Evolutionary conservation across 2,888 invertebrate genomes (phyloP), one percentile per base, ranked within the genome.

Genomic region (Euplexia lucipara): DNA sequence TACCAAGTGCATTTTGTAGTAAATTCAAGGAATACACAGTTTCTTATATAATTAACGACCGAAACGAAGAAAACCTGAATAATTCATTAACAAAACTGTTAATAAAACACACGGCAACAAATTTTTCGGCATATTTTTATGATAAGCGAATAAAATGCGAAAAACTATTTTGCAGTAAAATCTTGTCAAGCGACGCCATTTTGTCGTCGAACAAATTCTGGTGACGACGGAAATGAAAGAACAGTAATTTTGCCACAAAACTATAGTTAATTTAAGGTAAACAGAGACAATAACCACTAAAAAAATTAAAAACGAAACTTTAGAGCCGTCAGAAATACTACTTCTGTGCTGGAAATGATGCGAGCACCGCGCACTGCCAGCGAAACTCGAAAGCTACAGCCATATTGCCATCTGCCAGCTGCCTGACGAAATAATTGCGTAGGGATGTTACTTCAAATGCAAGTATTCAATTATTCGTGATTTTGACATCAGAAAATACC

Each of bases 141-240:
- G 85, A 82, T 83, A 90, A 85, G 83, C 75, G 81, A 83, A 87
- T 87, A 87, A 90, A 92, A 90, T 87, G 83, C 84, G 88, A 91
- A 92, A 93, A 92, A 91, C 90, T 87, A 90, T 89, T 93, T 94
- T 92, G 92, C 91, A 88, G 90, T 88, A 93, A 95, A 93, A 93
- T 91, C 94, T 94, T 91, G 94, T 91, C 91, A 93, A 92, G 94
- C 91, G 95, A 95, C 95, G 95, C 95, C 95, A 95, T 95, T 95
- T 95, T 95, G 95, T 95, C 93, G 94, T 93, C 92, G 92, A 93
- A 86, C 91, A 93, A 94, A 91, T 93, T 90, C 90, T 95, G 95
- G 91, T 95, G 95, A 95, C 95, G 95, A 94, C 88, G 91, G 89
- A 93, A 89, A 91, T 88, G 86, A 93, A 93, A 93, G 89, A 89